Evolutionary conservation across 1,140 invertebrate genomes (phyloP).

Genomic region (Aphis craccivora): DNA sequence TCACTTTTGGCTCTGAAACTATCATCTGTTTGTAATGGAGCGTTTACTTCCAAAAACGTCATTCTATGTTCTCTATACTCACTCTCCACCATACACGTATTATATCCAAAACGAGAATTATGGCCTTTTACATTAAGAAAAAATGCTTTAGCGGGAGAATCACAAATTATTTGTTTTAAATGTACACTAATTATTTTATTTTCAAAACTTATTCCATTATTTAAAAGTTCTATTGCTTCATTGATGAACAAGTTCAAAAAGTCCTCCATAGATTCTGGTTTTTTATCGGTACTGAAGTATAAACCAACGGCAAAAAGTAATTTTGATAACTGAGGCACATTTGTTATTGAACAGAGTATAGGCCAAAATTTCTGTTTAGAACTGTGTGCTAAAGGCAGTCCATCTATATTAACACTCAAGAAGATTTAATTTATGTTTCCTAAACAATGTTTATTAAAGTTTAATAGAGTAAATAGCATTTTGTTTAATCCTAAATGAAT

Average conservation of each 20-base stretch:
- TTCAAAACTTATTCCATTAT: not conserved
- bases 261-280: not conserved
- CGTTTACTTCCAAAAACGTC: not conserved
- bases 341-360: not conserved
- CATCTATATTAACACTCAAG: not conserved
- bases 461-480: too few species aligned
- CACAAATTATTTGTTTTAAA: not conserved
- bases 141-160: not conserved
- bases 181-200: not conserved
- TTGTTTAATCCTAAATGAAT: too few species aligned
- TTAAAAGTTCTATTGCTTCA: not conserved
- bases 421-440: too few species aligned
- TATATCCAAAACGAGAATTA: not conserved
- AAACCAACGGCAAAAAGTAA: not conserved
- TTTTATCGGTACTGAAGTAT: not conserved
- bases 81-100: too few species aligned
- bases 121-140: not conserved
- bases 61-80: too few species aligned
- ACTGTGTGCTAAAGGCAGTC: not conserved
- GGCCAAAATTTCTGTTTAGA: slow-evolving; percentile 2
- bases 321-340: not conserved
- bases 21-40: not conserved
- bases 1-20: not conserved
- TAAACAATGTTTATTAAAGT: too few species aligned
- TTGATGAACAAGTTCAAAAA: not conserved